Percentiles rank a stretch among this genome's conserved stretches.
These are phyloP conservation scores for Coilia nasus DNA, from an alignment of 2,797 vertebrate species.

Conservation along the genomic window DNA sequence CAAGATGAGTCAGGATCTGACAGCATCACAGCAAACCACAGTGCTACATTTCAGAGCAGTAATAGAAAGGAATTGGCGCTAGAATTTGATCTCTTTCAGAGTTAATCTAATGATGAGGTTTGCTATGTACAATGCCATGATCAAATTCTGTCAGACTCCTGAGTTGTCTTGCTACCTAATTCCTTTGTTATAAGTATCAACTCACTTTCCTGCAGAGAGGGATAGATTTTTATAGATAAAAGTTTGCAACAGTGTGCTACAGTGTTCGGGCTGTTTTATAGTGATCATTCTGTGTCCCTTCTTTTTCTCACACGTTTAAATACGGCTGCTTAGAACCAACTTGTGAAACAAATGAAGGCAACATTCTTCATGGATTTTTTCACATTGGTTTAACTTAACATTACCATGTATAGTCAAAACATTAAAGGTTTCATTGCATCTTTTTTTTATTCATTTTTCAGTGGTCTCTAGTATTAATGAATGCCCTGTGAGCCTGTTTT, in stretches of 20 bases:
- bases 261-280: too few species aligned
- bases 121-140: background rate
- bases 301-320: too few species aligned
- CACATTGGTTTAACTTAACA: too few species aligned
- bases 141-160: background rate
- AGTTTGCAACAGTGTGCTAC: background rate
- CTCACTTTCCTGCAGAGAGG: background rate
- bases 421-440: too few species aligned
- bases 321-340: too few species aligned
- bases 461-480: too few species aligned
- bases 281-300: too few species aligned
- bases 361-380: too few species aligned
- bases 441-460: too few species aligned
- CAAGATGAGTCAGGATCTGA: conserved; percentile 13
- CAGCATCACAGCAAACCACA: background rate
- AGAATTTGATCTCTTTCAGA: background rate
- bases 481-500: too few species aligned
- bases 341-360: too few species aligned
- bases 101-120: background rate
- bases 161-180: background rate
- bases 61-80: background rate
- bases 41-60: background rate
- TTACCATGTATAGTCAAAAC: too few species aligned
- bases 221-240: background rate
- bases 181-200: background rate